phyloP scores from a whole-genome alignment of 2,888 invertebrate genomes.

The Capitulum mitella region DNA sequence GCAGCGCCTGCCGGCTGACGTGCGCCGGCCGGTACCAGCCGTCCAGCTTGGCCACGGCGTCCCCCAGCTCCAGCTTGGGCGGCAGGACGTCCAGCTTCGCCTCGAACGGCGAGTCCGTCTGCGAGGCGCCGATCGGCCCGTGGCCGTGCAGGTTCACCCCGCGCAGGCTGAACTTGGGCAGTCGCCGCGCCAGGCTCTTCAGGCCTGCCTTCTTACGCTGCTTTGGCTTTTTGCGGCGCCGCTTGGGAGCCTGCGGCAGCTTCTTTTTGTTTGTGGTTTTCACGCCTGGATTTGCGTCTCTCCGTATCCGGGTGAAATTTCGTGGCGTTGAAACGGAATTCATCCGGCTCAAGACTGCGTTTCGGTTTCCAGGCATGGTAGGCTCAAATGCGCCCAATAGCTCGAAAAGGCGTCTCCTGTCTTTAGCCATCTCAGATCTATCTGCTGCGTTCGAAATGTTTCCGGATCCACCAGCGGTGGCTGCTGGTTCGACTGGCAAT shows the following conservation, averaged over 20 bases:
- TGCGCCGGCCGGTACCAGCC: not conserved
- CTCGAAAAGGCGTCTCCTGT: too few species aligned
- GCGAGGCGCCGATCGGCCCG: not conserved
- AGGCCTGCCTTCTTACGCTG: not conserved
- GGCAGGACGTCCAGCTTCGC: not conserved
- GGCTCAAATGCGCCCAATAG: too few species aligned
- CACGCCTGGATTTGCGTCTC: not conserved
- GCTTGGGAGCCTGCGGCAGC: not conserved
- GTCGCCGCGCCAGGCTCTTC: not conserved
- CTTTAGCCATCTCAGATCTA: too few species aligned
- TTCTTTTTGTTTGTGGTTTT: not conserved
- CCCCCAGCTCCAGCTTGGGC: not conserved
- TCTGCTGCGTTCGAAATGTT: too few species aligned
- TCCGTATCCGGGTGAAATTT: not conserved
- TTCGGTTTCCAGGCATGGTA: too few species aligned
- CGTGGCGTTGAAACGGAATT: too few species aligned
- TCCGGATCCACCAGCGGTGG: too few species aligned
- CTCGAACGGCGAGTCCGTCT: constrained; percentile 9
- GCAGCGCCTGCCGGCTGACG: not conserved
- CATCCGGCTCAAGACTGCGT: too few species aligned
- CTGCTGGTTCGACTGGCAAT: too few species aligned
- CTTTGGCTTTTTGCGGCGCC: not conserved
- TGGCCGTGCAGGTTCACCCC: not conserved
- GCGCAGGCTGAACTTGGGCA: not conserved
- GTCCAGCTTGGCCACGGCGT: not conserved